Evolutionary conservation across 2,113 vertebrate species (phyloP), one percentile per base, ranked within the genome.

Genomic region (Brevimyrus niger): DNA sequence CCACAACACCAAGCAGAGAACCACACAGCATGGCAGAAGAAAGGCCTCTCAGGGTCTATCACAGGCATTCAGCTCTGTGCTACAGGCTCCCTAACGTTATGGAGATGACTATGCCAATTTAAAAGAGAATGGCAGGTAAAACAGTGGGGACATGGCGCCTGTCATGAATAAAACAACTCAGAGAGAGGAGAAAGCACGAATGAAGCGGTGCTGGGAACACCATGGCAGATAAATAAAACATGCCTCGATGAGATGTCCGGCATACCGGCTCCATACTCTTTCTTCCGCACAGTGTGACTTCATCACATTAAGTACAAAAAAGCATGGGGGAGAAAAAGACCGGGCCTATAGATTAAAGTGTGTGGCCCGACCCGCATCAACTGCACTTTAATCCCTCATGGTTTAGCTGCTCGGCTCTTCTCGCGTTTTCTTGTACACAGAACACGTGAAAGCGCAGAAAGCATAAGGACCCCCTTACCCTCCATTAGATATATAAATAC

Each of bases 91-190:
- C 92, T 87, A 89, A 86, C 48, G 73, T 90, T 87, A 83, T 50
- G 86, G 91, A 92, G 91, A 93, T 92, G 91, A 92, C 92, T 89
- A 47, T 51, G 19, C 47, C 76, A 50, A 92, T 92, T 92, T 91
- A 89, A 90, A 91, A 82, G 86, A 87, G 89, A 89, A 84, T 53
- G 90, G 87, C 47, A 38, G 89, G 89, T 80, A 84, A 90, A 88
- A 88, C 87, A 87, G 82, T 27, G 10, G 65, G 89, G 90, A 91
- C 89, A 91, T 90, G 69, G 86, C 86, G 5, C 53, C 50, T 83
- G 53, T 88, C 92, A 93, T 92, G 90, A 93, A 94, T 92, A 93
- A 93, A 92, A 53, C 91, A 92, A 83, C 50, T 35, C 27, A 53
- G 85, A 55, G n/a, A 27, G 73, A 47, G 87, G 48, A 73, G 86